Conservation (phyloP, 2,113 vertebrate genomes). For the Aegotheles bennettii region DNA sequence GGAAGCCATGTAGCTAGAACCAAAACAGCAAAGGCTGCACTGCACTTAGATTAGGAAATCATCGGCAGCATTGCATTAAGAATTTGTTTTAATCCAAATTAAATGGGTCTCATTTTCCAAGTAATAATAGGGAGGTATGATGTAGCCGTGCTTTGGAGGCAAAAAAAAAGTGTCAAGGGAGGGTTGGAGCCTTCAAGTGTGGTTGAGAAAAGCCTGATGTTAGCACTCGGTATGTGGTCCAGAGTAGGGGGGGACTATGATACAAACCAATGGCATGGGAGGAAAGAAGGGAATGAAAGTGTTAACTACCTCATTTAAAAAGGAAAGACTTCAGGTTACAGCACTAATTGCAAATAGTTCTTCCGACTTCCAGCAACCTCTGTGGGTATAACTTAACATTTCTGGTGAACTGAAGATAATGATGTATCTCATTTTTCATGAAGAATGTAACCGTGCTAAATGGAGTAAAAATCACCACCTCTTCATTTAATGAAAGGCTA, state of each 20-base stretch:
- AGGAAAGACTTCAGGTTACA: not conserved
- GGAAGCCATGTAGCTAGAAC: not conserved
- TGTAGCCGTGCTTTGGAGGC: not conserved
- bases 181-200: not conserved
- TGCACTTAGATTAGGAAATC: not conserved
- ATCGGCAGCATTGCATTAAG: not conserved
- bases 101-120: not conserved
- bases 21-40: not conserved
- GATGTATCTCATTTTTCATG: not conserved
- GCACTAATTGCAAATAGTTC: not conserved
- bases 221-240: not conserved
- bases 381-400: not conserved
- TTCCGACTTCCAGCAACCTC: not conserved
- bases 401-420: not conserved
- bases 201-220: not conserved
- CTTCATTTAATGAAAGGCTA: not conserved
- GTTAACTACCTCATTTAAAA: not conserved
- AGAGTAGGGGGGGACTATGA: not conserved
- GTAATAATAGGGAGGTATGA: not conserved
- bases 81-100: not conserved
- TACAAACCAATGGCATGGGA: not conserved
- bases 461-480: not conserved
- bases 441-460: not conserved
- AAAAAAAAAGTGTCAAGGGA: not conserved
- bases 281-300: not conserved